Base-by-base conservation (phyloP, 2,888 invertebrate genomes). In the Notocelia uddmanniana region DNA sequence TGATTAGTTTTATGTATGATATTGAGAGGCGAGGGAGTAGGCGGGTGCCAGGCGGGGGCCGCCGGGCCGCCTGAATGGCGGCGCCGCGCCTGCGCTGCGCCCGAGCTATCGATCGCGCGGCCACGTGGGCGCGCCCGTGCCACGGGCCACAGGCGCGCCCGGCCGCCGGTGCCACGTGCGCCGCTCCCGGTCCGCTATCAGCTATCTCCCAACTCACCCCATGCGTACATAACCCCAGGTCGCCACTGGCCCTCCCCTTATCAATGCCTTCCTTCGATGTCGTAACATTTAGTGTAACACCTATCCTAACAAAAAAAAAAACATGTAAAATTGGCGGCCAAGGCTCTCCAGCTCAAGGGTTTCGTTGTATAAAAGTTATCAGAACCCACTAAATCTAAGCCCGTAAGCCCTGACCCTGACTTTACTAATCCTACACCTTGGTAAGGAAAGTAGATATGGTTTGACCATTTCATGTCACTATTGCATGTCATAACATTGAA, bases 181-280 rank as follows among this genome's bases (percentile, higher is more conserved):
- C 77, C 76, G 72, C 73, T 73, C 73, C 76, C 76, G 74, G 70
- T 69, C 64, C 77, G 63, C 76, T 75, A 75, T 76, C 75, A 74
- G 74, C 76, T 70, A 54, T 73, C 73, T 73, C 68, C 71, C 68
- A 60, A 52, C 59, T 37, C 68, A 68, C 52, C 68, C 69, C 69
- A 62, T 45, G 41, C 26, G 34, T 18, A 58, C 48, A 18, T 62
- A 50, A 63, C 63, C 41, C 45, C 59, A 23, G n/a, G 55, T 55
- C 45, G 62, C 31, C 13, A 52, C 31, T 1, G 13, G 50, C 21
- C 45, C 26, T 31, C 31, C 31, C 69, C 21, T 48, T 64, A 64
- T 70, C 70, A 58, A 64, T 57, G 8, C 57, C 63, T 34, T 50
- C 18, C 21, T 57, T 58, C 26, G 57, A 48, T 57, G 48, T 45